Conservation (phyloP, 2,888 invertebrate species). For the Noctua pronuba region DNA sequence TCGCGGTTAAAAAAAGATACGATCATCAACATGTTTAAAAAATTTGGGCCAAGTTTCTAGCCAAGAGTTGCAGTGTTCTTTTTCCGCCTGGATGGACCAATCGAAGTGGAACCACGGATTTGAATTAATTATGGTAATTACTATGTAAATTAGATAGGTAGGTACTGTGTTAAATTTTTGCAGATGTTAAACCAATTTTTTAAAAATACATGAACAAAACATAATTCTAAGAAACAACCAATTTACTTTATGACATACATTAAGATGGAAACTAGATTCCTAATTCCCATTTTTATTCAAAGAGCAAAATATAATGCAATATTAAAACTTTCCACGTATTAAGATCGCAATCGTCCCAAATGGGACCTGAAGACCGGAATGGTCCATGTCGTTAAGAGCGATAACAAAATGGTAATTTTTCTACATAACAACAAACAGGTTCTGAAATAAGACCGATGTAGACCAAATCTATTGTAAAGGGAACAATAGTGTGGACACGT, state of each 20-base stretch:
- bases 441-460: slow-evolving; percentile 77
- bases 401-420: slow-evolving; percentile 76
- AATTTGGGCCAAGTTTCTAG: no score
- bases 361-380: slow-evolving; percentile 63
- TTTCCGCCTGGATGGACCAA: not conserved
- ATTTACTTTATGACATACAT: slow-evolving; percentile 46
- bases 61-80: no score
- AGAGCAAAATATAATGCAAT: slow-evolving; percentile 51
- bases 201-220: not conserved
- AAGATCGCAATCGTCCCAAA: slow-evolving; percentile 66
- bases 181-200: not conserved
- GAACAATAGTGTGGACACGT: slow-evolving; percentile 84
- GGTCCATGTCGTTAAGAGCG: slow-evolving; percentile 67
- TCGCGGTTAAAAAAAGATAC: no score
- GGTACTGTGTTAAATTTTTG: not conserved
- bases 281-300: slow-evolving; percentile 55
- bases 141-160: not conserved
- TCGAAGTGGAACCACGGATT: not conserved
- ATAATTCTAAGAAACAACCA: slow-evolving; percentile 29
- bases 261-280: slow-evolving; percentile 57
- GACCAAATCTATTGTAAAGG: slow-evolving; percentile 81
- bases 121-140: not conserved
- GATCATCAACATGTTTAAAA: no score
- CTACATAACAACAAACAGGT: slow-evolving; percentile 74
- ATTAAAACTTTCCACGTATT: slow-evolving; percentile 61